Conservation (phyloP, 1,140 invertebrate species). For the Mesaphorura yosii region DNA sequence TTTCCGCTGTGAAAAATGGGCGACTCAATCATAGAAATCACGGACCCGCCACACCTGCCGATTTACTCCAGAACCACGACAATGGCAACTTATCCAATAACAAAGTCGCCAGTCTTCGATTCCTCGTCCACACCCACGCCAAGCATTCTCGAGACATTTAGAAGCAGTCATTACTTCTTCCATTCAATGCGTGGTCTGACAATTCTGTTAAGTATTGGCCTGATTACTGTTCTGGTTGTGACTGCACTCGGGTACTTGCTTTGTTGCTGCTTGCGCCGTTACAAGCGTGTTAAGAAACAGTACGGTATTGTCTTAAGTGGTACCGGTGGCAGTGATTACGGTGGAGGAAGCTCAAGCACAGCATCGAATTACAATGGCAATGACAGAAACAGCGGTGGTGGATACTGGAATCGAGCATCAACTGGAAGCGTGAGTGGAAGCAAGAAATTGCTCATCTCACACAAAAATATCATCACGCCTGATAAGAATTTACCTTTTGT, state of each 20-base stretch:
- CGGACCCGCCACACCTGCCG: neutral
- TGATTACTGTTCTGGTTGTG: neutral
- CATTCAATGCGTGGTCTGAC: too few species aligned
- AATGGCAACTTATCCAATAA: neutral
- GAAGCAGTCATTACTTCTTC: too few species aligned
- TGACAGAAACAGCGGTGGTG: neutral
- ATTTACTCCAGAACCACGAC: too few species aligned
- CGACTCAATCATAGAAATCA: neutral
- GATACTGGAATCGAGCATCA: neutral
- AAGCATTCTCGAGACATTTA: too few species aligned
- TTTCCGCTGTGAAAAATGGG: neutral
- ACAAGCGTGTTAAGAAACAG: neutral
- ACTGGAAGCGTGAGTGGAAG: too few species aligned
- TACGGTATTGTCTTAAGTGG: neutral
- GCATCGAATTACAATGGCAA: neutral
- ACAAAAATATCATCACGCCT: slow-evolving; percentile 29
- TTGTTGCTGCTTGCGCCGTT: slow-evolving; percentile 1
- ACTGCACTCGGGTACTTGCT: neutral
- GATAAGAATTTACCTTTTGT: slow-evolving; percentile 27
- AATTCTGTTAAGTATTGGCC: neutral
- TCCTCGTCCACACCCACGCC: neutral
- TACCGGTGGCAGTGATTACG: neutral
- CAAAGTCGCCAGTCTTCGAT: neutral
- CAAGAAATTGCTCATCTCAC: too few species aligned
- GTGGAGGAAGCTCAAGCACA: neutral